phyloP scores from a whole-genome alignment of 2,888 invertebrate genomes.

The Eucera pruinosa region DNA sequence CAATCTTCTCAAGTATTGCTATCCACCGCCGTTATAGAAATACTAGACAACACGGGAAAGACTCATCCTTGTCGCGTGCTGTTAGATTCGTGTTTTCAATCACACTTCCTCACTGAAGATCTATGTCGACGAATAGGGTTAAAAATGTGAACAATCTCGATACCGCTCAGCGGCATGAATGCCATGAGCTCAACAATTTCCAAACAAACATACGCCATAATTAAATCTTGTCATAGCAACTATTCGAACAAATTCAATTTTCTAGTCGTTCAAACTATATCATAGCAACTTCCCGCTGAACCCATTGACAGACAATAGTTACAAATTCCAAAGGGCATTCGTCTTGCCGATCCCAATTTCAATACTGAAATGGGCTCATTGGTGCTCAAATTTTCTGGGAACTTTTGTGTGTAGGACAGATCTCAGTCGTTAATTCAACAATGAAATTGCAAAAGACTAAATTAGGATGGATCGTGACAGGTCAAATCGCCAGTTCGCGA shows the following conservation, averaged over 20 bases:
- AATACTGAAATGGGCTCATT: neutral
- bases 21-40: no score
- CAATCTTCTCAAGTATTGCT: no score
- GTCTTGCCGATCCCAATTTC: constrained; percentile 3
- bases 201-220: neutral
- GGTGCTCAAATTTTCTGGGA: constrained; percentile 8
- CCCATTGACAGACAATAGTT: neutral
- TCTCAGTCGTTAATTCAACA: neutral
- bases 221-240: neutral
- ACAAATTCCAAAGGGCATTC: neutral
- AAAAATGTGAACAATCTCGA: neutral
- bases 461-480: constrained; percentile 15
- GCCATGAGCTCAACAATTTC: neutral
- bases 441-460: neutral
- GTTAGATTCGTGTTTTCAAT: no score
- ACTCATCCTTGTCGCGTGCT: no score
- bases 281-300: neutral
- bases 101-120: no score
- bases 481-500: neutral
- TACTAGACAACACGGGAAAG: no score
- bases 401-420: neutral
- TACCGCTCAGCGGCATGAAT: neutral
- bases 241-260: neutral
- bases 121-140: neutral
- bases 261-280: neutral